These are phyloP conservation scores for Hemistola chrysoprasaria DNA, from an alignment of 2,888 invertebrate species.

Conservation along the genomic window DNA sequence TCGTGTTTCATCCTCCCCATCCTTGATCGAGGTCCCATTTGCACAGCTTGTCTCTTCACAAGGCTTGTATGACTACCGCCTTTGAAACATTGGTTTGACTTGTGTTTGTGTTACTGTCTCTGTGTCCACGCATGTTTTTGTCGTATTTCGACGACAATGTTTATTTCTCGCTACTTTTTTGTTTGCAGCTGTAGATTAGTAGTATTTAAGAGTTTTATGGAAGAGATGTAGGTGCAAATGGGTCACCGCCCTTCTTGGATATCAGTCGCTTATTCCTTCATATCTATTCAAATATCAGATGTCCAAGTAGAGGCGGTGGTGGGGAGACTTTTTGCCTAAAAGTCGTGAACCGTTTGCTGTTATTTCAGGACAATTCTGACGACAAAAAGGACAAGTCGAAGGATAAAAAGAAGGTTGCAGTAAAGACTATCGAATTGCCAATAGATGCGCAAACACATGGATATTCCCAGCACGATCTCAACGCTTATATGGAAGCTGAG, in stretches of 20 bases:
- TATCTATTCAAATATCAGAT: neutral
- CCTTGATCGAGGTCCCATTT: conserved; percentile 78
- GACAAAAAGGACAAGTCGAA: conserved; percentile 86
- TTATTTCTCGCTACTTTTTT: conserved; percentile 40
- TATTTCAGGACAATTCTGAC: conserved; percentile 75
- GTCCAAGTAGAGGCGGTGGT: conserved; percentile 62
- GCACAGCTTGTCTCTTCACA: conserved; percentile 58
- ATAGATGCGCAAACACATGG: conserved; percentile 90
- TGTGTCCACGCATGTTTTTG: conserved; percentile 81
- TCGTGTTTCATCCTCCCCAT: conserved; percentile 58
- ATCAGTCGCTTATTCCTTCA: conserved; percentile 3
- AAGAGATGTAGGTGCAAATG: conserved; percentile 68
- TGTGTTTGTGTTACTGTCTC: conserved; percentile 59
- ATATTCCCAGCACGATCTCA: conserved; percentile 86
- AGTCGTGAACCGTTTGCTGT: conserved; percentile 54
- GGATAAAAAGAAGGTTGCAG: conserved; percentile 87
- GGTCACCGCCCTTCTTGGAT: conserved; percentile 69
- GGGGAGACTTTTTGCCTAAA: conserved; percentile 50
- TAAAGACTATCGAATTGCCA: conserved; percentile 92
- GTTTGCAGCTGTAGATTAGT: conserved; percentile 42
- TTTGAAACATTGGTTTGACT: conserved; percentile 48
- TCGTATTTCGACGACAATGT: conserved; percentile 38
- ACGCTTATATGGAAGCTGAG: conserved; percentile 90
- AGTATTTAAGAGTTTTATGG: conserved; percentile 28
- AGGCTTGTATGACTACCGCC: conserved; percentile 44